Conservation (phyloP, 2,113 vertebrate genomes). For the Mellivora capensis region DNA sequence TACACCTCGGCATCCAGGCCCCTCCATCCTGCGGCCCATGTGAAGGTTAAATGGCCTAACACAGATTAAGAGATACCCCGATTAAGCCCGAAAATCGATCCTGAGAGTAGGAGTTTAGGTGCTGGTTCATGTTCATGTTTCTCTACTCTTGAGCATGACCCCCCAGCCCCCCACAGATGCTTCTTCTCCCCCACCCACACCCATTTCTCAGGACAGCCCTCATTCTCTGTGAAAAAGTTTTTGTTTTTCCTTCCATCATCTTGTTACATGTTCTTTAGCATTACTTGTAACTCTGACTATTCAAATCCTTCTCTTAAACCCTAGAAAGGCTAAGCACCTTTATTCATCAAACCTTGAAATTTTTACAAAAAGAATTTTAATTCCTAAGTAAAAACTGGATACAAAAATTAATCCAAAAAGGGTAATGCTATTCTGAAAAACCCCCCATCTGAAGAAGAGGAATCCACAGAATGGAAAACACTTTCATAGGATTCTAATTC, state of each 20-base stretch:
- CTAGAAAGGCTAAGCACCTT: slow-evolving; percentile 8
- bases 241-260: not conserved
- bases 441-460: not conserved
- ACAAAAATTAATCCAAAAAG: not conserved
- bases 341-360: not conserved
- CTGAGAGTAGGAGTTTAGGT: not conserved
- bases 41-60: not conserved
- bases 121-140: not conserved
- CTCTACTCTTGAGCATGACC: not conserved
- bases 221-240: not conserved
- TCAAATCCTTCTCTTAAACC: slow-evolving; percentile 12
- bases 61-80: not conserved
- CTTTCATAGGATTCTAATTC: not conserved
- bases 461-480: not conserved
- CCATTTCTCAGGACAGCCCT: not conserved
- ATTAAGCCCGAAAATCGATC: not conserved
- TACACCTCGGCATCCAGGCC: not conserved
- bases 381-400: not conserved
- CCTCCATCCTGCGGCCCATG: not conserved
- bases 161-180: not conserved
- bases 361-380: not conserved
- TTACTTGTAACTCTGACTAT: not conserved
- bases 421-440: not conserved
- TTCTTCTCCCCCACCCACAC: not conserved
- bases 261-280: not conserved